These are phyloP conservation scores for Euwallacea similis DNA, from an alignment of 1,140 invertebrate genomes.

Conservation along the genomic window DNA sequence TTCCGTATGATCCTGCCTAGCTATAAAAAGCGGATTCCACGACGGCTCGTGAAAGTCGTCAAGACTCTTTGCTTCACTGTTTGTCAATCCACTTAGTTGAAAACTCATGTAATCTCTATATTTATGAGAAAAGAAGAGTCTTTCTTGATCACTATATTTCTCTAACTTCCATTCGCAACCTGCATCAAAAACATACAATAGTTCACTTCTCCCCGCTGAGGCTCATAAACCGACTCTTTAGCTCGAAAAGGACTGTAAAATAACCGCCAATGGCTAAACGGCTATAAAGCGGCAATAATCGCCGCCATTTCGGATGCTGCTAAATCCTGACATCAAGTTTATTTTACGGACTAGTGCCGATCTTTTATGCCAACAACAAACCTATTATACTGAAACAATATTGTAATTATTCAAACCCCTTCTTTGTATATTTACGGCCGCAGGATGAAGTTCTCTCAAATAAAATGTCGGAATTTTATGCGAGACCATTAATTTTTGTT, in stretches of 20 bases:
- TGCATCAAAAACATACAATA: no score
- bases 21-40: no score
- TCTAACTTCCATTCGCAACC: no score
- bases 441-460: constrained; percentile 29
- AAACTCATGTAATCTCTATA: no score
- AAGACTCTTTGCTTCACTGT: no score
- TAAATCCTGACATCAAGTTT: constrained; percentile 39
- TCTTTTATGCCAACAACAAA: constrained; percentile 41
- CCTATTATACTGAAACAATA: constrained; percentile 41
- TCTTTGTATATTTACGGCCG: constrained; percentile 39
- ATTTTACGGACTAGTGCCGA: constrained; percentile 41
- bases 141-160: no score
- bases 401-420: constrained; percentile 41
- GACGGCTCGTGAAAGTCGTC: no score
- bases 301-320: constrained; percentile 32
- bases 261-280: constrained; percentile 36
- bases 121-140: no score
- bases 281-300: constrained; percentile 39
- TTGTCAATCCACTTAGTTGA: no score
- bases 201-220: no score
- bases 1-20: no score
- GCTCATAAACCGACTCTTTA: constrained; percentile 27
- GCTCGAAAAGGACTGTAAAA: constrained; percentile 37
- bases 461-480: constrained; percentile 37
- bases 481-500: constrained; percentile 38